A percentile compares a stretch with the other conserved stretches of the same genome.
These are phyloP conservation scores for Xenopus laevis DNA, from an alignment of 2,113 vertebrate species.

Conservation along the genomic window DNA sequence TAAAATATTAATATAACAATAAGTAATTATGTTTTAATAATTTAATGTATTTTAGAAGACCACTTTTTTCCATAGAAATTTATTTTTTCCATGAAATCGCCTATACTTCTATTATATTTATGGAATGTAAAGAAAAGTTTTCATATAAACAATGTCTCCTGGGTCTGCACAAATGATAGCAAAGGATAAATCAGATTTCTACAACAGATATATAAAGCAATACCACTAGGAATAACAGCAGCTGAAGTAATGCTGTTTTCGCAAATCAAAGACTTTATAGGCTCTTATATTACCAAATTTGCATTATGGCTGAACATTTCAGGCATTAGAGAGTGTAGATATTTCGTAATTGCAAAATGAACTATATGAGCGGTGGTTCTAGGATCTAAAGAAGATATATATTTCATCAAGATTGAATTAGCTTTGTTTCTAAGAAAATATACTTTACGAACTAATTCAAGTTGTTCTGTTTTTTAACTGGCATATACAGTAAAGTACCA, in stretches of 20 bases:
- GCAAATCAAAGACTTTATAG: slow-evolving; percentile 29
- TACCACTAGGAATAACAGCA: slow-evolving; percentile 14
- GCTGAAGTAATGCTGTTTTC: slow-evolving; percentile 14
- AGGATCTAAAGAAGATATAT: no score
- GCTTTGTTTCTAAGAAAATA: no score
- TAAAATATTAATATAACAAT: no score
- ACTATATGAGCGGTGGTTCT: neutral
- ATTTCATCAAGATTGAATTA: no score
- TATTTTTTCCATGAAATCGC: no score
- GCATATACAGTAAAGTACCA: no score
- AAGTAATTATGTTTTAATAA: no score
- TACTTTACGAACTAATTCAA: no score
- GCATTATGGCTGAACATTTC: slow-evolving; percentile 33
- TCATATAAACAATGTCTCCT: slow-evolving; percentile 40
- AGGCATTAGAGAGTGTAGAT: slow-evolving; percentile 21
- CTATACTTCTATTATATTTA: slow-evolving; percentile 11
- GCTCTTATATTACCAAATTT: neutral
- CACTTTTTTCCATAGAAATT: no score
- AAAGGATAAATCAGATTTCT: slow-evolving; percentile 19
- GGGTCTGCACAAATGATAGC: slow-evolving; percentile 34
- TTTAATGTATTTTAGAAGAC: no score
- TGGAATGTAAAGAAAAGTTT: slow-evolving; percentile 19
- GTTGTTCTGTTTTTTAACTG: no score
- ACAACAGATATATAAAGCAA: slow-evolving; percentile 33
- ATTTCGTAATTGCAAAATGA: slow-evolving; percentile 18